These are phyloP conservation scores for Urosaurus nigricauda DNA, from an alignment of 2,797 vertebrate species.

Conservation along the genomic window DNA sequence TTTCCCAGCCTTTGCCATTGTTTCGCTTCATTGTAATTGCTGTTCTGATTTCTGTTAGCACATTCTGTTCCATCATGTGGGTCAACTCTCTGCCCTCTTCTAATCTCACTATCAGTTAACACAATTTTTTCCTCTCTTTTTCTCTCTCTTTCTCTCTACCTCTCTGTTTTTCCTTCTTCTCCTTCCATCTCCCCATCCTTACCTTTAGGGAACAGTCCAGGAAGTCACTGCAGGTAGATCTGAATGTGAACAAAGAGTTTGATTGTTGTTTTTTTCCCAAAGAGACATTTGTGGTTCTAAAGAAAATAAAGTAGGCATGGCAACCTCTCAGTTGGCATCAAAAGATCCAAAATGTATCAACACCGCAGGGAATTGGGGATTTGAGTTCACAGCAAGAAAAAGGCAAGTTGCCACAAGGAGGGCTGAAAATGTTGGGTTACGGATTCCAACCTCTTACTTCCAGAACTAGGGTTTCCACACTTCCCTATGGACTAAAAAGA, in stretches of 20 bases:
- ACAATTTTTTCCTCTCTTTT: neutral
- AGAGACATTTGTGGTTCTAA: neutral
- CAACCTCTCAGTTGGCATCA: neutral
- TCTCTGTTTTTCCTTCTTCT: neutral
- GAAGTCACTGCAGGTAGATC: neutral
- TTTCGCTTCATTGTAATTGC: neutral
- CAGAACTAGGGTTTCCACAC: neutral
- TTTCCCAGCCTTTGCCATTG: neutral
- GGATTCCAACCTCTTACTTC: neutral
- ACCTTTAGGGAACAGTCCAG: neutral
- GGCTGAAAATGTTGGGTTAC: neutral
- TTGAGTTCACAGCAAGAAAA: neutral
- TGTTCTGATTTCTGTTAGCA: neutral
- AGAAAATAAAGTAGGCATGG: conserved; percentile 26
- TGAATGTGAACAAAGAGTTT: conserved; percentile 8
- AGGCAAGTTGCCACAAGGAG: neutral
- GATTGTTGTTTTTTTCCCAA: neutral
- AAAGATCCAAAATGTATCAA: neutral
- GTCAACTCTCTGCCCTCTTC: conserved; percentile 3
- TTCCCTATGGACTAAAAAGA: neutral
- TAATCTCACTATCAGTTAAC: neutral
- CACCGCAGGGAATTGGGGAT: neutral
- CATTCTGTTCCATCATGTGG: neutral
- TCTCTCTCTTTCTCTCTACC: neutral
- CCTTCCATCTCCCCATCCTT: neutral